Base-by-base conservation (phyloP, 1,140 invertebrate genomes). In the Eurosta solidaginis region DNA sequence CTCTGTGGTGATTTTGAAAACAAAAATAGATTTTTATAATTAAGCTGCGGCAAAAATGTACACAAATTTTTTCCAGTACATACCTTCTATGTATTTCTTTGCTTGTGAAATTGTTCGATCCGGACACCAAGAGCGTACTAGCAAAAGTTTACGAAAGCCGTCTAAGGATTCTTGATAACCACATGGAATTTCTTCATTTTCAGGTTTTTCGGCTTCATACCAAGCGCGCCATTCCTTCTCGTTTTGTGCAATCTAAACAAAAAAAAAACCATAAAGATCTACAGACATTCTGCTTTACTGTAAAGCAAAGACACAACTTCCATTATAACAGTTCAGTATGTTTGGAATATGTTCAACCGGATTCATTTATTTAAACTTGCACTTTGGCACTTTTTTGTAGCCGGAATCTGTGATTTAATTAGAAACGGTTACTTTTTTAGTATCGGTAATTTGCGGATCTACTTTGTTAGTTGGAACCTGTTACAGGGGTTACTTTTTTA, bases 171-270 rank as follows among this genome's bases (percentile, higher is more conserved):
- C 94, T 78, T 97, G 94, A 87, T 97, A 98, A 0, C 95, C 95
- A 87, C 96, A 96, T 0, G 97, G 97, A 78, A 98, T 93, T 44
- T 93, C 92, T 83, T 96, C 96, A 84, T 96, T 94, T 88, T 98
- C 97, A 0, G 97, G 97, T 83, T 93, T 94, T 78, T 97, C 96
- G 84, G 96, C 96, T 85, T 98, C 97, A 85, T 98, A 98, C 97
- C 97, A 99, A 12, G 91, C 81, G 40, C 93, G 91, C 97, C 97
- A 99, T 83, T 97, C 96, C 78, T 92, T 93, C 87, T 98, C 96
- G 85, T 93, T 94, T 25, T 91, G 88, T 80, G 94, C 91, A 82
- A 98, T 96, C 92, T 95, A 44, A n/a, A 80, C n/a, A 78, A 78
- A 47, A 14, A 33, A 17, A 7, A 9, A 63, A n/a, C 29, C 33